These are phyloP conservation scores for Symphodus melops DNA, from an alignment of 2,113 vertebrate genomes.

Conservation along the genomic window DNA sequence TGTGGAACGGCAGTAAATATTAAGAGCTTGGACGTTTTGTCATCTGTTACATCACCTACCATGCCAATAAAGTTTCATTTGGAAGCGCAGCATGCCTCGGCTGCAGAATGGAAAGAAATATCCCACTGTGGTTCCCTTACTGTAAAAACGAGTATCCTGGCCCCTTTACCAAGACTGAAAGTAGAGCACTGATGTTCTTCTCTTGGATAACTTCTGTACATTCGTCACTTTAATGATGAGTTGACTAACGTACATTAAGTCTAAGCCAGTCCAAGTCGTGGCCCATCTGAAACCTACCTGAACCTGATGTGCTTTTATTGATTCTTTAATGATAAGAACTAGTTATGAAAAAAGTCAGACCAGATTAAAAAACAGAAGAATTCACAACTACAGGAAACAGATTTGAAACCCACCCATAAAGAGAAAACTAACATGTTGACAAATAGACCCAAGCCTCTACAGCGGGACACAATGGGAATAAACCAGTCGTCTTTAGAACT, in stretches of 20 bases:
- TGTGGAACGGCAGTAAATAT: conserved; percentile 76
- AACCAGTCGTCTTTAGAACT: too few species aligned
- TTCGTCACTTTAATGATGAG: background rate
- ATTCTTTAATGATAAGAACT: too few species aligned
- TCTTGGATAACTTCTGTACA: background rate
- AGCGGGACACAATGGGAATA: too few species aligned
- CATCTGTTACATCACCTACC: conserved; percentile 80
- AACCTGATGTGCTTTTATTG: too few species aligned
- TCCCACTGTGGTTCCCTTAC: conserved; percentile 27
- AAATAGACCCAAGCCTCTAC: too few species aligned
- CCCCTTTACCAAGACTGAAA: conserved; percentile 18
- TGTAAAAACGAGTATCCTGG: conserved; percentile 33
- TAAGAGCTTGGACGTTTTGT: conserved; percentile 71
- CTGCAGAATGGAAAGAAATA: conserved; percentile 67
- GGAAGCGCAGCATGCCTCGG: conserved; percentile 51
- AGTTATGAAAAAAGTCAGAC: too few species aligned
- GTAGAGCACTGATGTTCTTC: conserved; percentile 1
- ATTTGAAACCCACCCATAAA: too few species aligned
- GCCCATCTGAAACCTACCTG: too few species aligned
- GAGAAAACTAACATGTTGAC: too few species aligned
- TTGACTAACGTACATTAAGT: background rate
- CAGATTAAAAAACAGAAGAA: too few species aligned
- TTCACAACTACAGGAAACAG: too few species aligned
- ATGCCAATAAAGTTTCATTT: conserved; percentile 77
- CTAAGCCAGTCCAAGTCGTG: background rate